phyloP scores from a whole-genome alignment of 2,888 invertebrate genomes.

The Scaptomyza flava region DNA sequence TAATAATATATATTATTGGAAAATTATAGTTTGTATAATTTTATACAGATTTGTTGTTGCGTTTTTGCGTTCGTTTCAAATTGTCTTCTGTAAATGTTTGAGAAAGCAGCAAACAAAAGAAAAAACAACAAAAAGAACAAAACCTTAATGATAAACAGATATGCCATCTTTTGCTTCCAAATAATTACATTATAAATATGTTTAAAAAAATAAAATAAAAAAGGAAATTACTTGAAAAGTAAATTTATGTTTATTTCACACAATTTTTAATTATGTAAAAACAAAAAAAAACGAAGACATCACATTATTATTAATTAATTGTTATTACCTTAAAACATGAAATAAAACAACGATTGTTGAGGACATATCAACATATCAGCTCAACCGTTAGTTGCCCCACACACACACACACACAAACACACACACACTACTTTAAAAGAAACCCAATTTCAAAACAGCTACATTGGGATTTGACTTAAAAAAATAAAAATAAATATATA shows the following conservation, averaged over 20 bases:
- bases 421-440: conserved; percentile 7
- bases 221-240: conserved; percentile 61
- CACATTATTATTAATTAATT: conserved; percentile 36
- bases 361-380: conserved; percentile 48
- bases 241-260: conserved; percentile 63
- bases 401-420: conserved; percentile 7
- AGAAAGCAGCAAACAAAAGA: conserved; percentile 17
- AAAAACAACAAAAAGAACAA: conserved; percentile 24
- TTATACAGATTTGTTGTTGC: conserved; percentile 45
- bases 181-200: conserved; percentile 69
- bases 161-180: conserved; percentile 76
- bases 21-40: conserved; percentile 44
- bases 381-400: conserved; percentile 21
- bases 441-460: conserved; percentile 15
- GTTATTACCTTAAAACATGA: conserved; percentile 15
- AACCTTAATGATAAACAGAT: conserved; percentile 52
- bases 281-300: conserved; percentile 19
- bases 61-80: conserved; percentile 35
- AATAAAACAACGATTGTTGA: conserved; percentile 38
- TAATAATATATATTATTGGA: conserved; percentile 14
- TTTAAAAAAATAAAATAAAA: conserved; percentile 54
- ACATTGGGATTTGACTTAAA: conserved; percentile 30
- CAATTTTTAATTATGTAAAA: conserved; percentile 11
- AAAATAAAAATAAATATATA: conserved; percentile 1
- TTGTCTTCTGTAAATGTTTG: conserved; percentile 36